Percentiles rank a stretch among this genome's conserved stretches.
These are phyloP conservation scores for Parnassius mnemosyne DNA, from an alignment of 2,888 invertebrate genomes.

Conservation along the genomic window DNA sequence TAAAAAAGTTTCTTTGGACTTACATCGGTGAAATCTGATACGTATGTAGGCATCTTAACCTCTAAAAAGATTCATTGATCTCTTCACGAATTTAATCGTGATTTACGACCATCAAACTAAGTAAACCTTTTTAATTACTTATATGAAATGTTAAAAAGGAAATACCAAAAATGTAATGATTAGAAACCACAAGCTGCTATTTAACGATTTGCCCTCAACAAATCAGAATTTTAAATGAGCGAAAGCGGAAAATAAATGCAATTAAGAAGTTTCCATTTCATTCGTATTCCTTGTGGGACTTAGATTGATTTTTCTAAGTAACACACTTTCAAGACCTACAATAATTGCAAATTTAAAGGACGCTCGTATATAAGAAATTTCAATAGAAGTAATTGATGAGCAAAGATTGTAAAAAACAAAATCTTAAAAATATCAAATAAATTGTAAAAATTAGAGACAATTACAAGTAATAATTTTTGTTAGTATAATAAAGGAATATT, in stretches of 20 bases:
- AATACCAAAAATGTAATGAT: constrained; percentile 11
- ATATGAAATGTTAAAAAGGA: constrained; percentile 12
- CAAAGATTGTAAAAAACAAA: too few relatives aligned
- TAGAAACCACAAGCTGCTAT: constrained; percentile 16
- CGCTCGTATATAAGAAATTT: too few relatives aligned
- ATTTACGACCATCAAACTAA: constrained; percentile 8
- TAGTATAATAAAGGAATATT: too few relatives aligned
- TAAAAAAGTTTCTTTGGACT: background rate
- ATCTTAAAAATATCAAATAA: background rate
- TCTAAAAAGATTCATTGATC: constrained; percentile 2
- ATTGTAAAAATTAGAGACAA: background rate
- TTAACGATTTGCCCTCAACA: constrained; percentile 23
- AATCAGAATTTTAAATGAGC: constrained; percentile 25
- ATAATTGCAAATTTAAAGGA: constrained; percentile 5
- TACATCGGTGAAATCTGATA: too few relatives aligned
- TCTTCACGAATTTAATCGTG: background rate
- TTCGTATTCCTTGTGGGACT: constrained; percentile 21
- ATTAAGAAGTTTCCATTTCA: constrained; percentile 25
- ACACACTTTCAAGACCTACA: constrained; percentile 14
- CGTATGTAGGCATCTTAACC: background rate
- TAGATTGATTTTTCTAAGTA: constrained; percentile 13
- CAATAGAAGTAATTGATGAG: too few relatives aligned
- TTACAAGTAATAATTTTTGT: background rate
- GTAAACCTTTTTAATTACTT: constrained; percentile 6
- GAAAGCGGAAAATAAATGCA: constrained; percentile 26